These are phyloP conservation scores for Mareca strepera DNA, from an alignment of 2,797 vertebrate species.

Conservation along the genomic window DNA sequence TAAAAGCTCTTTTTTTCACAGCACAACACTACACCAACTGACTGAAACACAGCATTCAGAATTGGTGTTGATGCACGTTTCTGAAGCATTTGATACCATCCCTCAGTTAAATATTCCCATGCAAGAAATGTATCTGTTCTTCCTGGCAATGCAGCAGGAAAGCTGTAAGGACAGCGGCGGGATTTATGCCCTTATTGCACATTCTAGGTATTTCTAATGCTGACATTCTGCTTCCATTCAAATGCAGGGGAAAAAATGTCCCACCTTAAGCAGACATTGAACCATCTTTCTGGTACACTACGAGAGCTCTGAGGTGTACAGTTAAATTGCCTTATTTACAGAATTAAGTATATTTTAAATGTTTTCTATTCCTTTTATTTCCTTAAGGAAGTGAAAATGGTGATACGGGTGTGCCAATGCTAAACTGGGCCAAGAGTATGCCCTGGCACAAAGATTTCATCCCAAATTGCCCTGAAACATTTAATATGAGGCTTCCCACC, in stretches of 20 bases:
- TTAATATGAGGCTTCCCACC: not conserved
- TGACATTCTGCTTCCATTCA: not conserved
- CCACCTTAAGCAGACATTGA: not conserved
- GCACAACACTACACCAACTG: fast-evolving
- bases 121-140: not conserved
- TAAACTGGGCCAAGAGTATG: not conserved
- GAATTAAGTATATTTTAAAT: not conserved
- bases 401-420: not conserved
- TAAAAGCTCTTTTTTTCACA: not conserved
- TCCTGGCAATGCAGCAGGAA: not conserved
- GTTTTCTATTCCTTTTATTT: not conserved
- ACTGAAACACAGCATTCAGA: not conserved
- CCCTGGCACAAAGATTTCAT: not conserved
- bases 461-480: not conserved
- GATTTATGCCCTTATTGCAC: not conserved
- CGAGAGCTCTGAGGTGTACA: not conserved
- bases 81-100: not conserved
- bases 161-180: not conserved
- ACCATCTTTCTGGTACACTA: not conserved
- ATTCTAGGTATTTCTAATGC: not conserved
- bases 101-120: not conserved
- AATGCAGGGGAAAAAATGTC: not conserved
- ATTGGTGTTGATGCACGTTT: fast-evolving
- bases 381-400: not conserved
- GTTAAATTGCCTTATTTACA: not conserved